Percentiles rank a stretch among this genome's conserved stretches.
Evolutionary conservation across 2,797 vertebrate species (phyloP).

Genomic region (Argya squamiceps): DNA sequence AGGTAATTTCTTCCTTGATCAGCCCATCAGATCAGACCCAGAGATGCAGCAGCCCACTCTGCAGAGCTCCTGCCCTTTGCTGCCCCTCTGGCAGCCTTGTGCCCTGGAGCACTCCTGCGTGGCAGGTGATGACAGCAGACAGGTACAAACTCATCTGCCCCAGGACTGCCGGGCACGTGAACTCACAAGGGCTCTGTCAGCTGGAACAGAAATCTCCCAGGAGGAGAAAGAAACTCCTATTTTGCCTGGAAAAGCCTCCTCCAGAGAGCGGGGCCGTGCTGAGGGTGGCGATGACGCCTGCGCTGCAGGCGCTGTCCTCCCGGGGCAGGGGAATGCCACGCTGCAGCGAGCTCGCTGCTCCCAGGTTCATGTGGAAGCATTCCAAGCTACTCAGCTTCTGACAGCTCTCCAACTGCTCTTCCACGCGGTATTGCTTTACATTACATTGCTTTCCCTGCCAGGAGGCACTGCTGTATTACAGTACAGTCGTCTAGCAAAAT

Average conservation of each 20-base stretch:
- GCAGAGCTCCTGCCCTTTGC: not conserved
- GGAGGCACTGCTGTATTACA: slow-evolving; percentile 69
- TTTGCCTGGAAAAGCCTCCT: not conserved
- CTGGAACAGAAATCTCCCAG: not conserved
- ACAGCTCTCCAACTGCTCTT: slow-evolving; percentile 65
- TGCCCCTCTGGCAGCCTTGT: not conserved
- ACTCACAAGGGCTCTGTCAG: not conserved
- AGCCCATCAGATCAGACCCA: not conserved
- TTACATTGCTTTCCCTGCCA: slow-evolving; percentile 66
- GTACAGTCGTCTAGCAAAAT: slow-evolving; percentile 20
- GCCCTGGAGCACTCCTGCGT: not conserved
- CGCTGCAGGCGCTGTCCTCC: not conserved
- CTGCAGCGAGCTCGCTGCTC: slow-evolving; percentile 14
- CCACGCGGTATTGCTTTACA: slow-evolving; percentile 40
- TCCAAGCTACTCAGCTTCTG: slow-evolving; percentile 63
- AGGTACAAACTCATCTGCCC: not conserved
- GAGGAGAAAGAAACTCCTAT: not conserved
- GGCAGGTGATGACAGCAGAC: not conserved
- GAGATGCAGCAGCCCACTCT: not conserved
- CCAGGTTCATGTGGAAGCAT: slow-evolving; percentile 21
- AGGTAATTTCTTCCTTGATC: not conserved
- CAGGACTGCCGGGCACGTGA: not conserved
- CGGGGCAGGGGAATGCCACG: not conserved
- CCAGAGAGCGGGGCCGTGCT: not conserved
- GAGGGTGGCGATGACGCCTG: not conserved